These are phyloP conservation scores for Aphaenogaster floridana DNA, from an alignment of 1,140 invertebrate genomes.

Conservation along the genomic window DNA sequence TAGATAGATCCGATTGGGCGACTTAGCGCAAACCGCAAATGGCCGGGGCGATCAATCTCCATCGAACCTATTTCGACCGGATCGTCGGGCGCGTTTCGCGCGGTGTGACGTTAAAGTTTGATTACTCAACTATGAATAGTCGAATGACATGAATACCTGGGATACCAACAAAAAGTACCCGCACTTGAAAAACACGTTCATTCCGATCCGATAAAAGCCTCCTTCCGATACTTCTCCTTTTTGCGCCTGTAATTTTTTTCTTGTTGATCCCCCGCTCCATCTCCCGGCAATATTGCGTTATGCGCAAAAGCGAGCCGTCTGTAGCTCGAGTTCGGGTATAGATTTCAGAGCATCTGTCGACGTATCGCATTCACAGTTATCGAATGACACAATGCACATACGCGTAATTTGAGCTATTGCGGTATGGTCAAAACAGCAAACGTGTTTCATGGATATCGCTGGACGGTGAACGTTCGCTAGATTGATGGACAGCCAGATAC, in stretches of 20 bases:
- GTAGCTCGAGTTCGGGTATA: constrained; percentile 55
- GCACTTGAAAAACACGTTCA: background rate
- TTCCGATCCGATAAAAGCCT: background rate
- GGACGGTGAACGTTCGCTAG: constrained; percentile 1
- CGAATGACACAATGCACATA: constrained; percentile 62
- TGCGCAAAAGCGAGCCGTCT: constrained; percentile 49
- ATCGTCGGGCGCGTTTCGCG: constrained; percentile 12
- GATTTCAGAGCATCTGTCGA: constrained; percentile 61
- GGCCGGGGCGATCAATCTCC: constrained; percentile 52
- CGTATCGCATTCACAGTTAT: constrained; percentile 61
- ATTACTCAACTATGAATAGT: constrained; percentile 56
- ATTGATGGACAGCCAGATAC: constrained; percentile 33
- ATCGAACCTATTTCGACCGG: constrained; percentile 50
- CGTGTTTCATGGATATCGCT: constrained; percentile 35
- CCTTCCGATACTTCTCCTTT: background rate
- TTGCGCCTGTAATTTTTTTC: background rate
- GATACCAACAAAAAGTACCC: background rate
- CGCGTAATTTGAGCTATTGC: constrained; percentile 61
- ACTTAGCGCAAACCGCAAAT: constrained; percentile 59
- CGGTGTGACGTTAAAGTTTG: constrained; percentile 49
- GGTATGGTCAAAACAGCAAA: constrained; percentile 49
- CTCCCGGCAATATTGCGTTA: constrained; percentile 44
- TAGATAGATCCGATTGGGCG: constrained; percentile 57
- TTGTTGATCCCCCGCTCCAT: constrained; percentile 1
- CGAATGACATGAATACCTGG: constrained; percentile 33